Base-by-base conservation (phyloP, 2,797 vertebrate genomes). In the Sylvilagus floridanus region DNA sequence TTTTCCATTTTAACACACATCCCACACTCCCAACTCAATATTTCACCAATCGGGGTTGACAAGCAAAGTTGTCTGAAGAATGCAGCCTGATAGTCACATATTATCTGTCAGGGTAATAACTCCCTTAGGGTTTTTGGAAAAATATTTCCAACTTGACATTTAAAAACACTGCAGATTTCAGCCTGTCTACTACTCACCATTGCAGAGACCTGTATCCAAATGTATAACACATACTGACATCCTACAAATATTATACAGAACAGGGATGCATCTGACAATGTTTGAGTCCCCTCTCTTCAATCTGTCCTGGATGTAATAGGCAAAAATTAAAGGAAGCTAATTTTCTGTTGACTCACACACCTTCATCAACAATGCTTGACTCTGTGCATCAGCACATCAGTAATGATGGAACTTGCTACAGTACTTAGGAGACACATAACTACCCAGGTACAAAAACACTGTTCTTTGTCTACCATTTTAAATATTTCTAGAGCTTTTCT, bases 71-170 rank as follows among this genome's bases (percentile, higher is more conserved):
- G 76, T 90, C 73, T 93, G 63, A 93, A 91, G 95, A 92, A 75
- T 32, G 90, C 52, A 88, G 35, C 78, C 71, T 76, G 84, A 86
- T 65, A 75, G 90, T 91, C 83, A 79, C 83, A n/a, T 75, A 86
- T 79, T 87, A 86, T 78, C 90, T 92, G 91, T 86, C 92, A 95
- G 82, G 76, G 77, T 94, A 92, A 96, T 94, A 42, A 91, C 57
- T 94, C 83, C 92, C 68, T 89, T 66, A 95, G 85, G 63, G 85
- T 37, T 92, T 95, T 77, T 60, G 57, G 66, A 24, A 73, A 71
- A 94, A 71, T 86, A 21, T 78, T 85, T 92, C 60, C 69, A 93
- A 63, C 30, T 76, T 97, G 93, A 88, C 90, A 93, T 94, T 90
- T 94, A 88, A 88, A 93, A 85, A 79, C 76, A 21, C 75, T 89